Base-by-base conservation (phyloP, 2,888 invertebrate species). In the Hemithea aestivaria region DNA sequence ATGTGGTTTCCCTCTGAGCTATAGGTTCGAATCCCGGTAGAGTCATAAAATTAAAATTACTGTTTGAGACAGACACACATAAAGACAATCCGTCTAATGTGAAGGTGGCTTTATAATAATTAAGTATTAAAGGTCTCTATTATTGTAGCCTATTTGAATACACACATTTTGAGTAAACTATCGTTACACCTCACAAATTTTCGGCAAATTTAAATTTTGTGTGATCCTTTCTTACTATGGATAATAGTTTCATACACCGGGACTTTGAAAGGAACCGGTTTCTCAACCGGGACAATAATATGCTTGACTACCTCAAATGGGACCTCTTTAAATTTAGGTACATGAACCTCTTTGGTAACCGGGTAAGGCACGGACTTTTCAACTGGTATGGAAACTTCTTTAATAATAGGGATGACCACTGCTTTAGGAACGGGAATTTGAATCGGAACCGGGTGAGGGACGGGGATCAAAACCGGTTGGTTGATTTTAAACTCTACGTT, bases 301-400 rank as follows among this genome's bases (percentile, higher is more conserved):
- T 92, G 92, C 50, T 91, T 92, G 25, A 92, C 87, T 0, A 93
- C 91, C 36, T 90, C 90, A 10, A 92, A 91, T 1, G 92, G 92
- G 2, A 92, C 91, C 0, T 91, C 90, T 57, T 92, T 92, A 43
- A 92, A 88, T 37, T 90, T 89, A 0, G 92, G 91, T 20, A 91
- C 90, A 20, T 90, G 90, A 0, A 92, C 90, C 2, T 81, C 77
- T 56, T 89, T 92, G 48, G 92, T 91, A 0, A 93, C 91, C 0
- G 91, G 90, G 58, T 91, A 92, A 0, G 92, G 92, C 2, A 92
- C 91, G 11, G 92, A 92, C 61, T 92, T 93, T 56, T 93, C 92
- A 0, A 93, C 90, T 0, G 92, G 92, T 12, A 92, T 88, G 0
- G 90, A 89, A 1, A 93, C 87, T 50, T 92, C 92, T 61, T 91